phyloP scores from a whole-genome alignment of 2,888 invertebrate genomes.

The Biston stratarius region DNA sequence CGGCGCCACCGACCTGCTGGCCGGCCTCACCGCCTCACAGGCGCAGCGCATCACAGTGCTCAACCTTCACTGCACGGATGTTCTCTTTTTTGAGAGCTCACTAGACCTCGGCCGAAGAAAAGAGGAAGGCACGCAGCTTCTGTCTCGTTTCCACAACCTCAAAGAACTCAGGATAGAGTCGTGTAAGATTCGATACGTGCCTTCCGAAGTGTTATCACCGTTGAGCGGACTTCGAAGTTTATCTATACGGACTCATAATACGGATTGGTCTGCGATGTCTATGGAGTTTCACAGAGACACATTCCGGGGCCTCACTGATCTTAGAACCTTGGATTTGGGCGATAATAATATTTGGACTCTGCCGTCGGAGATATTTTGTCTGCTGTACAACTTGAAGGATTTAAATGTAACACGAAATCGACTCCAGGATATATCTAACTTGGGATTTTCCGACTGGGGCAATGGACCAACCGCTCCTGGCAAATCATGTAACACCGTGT shows the following conservation, averaged over 20 bases:
- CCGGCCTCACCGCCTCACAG: constrained; percentile 88
- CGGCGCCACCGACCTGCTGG: constrained; percentile 88
- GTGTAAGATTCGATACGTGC: constrained; percentile 92
- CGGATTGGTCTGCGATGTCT: constrained; percentile 93
- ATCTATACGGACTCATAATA: constrained; percentile 91
- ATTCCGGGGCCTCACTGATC: constrained; percentile 89
- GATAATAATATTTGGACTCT: constrained; percentile 92
- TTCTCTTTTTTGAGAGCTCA: constrained; percentile 90
- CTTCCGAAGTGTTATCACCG: constrained; percentile 89
- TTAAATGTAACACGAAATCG: constrained; percentile 92
- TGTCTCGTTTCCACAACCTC: constrained; percentile 88
- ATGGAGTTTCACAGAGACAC: constrained; percentile 91
- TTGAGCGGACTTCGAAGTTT: constrained; percentile 89
- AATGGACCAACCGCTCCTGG: constrained; percentile 88
- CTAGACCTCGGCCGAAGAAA: constrained; percentile 86
- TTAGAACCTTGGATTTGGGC: constrained; percentile 89
- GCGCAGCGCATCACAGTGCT: constrained; percentile 90
- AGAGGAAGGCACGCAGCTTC: constrained; percentile 85
- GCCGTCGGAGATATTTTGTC: constrained; percentile 91
- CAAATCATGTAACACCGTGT: constrained; percentile 89
- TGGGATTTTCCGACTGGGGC: constrained; percentile 92
- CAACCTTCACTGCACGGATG: constrained; percentile 90
- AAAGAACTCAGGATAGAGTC: constrained; percentile 90
- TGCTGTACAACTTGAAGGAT: constrained; percentile 88
- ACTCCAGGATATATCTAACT: constrained; percentile 91